These are phyloP conservation scores for Clinocottus analis DNA, from an alignment of 2,113 vertebrate genomes.

Conservation along the genomic window DNA sequence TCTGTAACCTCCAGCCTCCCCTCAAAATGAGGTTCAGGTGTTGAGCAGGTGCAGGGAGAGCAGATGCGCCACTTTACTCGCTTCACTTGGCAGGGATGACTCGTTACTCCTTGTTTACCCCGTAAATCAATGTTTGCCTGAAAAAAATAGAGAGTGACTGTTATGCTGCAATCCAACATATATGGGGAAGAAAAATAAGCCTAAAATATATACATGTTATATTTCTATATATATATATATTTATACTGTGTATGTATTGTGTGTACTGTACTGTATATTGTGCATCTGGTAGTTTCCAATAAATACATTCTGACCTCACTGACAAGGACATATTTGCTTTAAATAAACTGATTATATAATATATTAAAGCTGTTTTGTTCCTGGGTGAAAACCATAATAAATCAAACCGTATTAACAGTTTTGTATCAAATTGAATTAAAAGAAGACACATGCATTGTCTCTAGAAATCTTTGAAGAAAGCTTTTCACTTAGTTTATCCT, in stretches of 20 bases:
- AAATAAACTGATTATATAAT: background rate
- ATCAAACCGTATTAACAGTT: background rate
- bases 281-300: background rate
- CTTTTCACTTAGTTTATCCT: background rate
- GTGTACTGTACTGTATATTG: background rate
- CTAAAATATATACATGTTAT: background rate
- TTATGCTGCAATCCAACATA: conserved; percentile 16
- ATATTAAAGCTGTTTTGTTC: background rate
- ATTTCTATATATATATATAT: background rate
- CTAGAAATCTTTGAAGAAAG: background rate
- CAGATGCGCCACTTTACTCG: conserved; percentile 58
- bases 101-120: conserved; percentile 63
- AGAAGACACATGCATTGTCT: background rate
- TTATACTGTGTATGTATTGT: background rate
- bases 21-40: conserved; percentile 71
- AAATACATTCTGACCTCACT: background rate
- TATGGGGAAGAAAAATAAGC: background rate
- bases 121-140: conserved; percentile 58
- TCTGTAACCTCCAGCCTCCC: conserved; percentile 42
- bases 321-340: background rate
- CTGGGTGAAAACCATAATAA: background rate
- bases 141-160: conserved; percentile 18
- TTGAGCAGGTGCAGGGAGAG: conserved; percentile 68
- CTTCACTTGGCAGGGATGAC: conserved; percentile 58
- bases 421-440: conserved; percentile 1